Evolutionary conservation across 2,113 vertebrate genomes (phyloP), one percentile per base, ranked within the genome.

Genomic region (Salvelinus fontinalis): DNA sequence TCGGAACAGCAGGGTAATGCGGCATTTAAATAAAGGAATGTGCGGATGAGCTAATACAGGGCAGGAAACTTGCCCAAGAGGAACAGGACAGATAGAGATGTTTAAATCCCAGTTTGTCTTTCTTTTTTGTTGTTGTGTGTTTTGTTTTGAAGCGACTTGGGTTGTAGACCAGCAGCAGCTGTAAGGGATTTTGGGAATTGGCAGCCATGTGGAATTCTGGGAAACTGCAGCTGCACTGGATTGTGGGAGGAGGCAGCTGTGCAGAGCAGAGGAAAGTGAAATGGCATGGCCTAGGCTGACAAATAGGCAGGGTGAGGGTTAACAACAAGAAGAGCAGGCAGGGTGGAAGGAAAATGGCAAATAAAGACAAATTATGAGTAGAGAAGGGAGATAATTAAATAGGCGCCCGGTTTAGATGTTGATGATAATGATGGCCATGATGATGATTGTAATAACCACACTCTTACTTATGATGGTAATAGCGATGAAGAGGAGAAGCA

Each of bases 111-210:
- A 67, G 24, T 26, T 24, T 24, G 26, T 62, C n/a, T n/a, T n/a
- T n/a, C 59, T 62, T 62, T 34, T 29, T 7, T 2, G 16, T 14
- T 29, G 1, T n/a, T 24, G 3, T 59, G 24, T 26, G n/a, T 6
- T 62, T 5, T 73, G 13, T 14, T 44, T 13, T 18, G 7, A 4
- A 22, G 27, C 18, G 6, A 7, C 12, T 20, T 11, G 26, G 12
- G 13, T 34, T 29, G 67, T 70, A 77, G 67, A 22, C 54, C 67
- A 68, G 67, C 76, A 62, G 75, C 59, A 39, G 1, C 64, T 73
- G 49, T 65, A 76, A 5, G 66, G 66, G 67, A 77, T 67, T 74
- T 39, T 16, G 48, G 48, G 67, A 71, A 39, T 57, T 74, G 71
- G 71, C 67, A 66, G 49, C 57, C 76, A 34, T 11, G 18, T 65